Base-by-base conservation (phyloP, 2,113 vertebrate genomes). In the Benitochromis conjunctus region DNA sequence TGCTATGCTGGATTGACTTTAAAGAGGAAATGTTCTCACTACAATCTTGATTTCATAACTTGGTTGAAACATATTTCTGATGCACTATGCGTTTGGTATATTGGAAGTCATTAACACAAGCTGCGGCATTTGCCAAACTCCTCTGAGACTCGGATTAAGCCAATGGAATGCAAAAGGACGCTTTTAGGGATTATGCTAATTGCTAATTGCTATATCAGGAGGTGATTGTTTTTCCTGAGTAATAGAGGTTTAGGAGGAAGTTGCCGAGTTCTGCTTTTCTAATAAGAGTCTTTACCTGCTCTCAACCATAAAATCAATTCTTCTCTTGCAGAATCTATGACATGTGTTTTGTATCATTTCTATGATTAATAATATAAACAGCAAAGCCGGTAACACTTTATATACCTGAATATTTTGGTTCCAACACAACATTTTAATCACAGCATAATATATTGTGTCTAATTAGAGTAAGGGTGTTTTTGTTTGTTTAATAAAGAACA, bases 131-230 rank as follows among this genome's bases (percentile, higher is more conserved):
- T 91, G 84, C 83, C 82, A 88, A 92, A 90, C 55, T 93, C 93
- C 90, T 87, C 56, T 76, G 88, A 91, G 92, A 92, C 64, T 58
- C 58, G 62, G 83, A 93, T 91, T 93, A 94, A 94, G 77, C 85
- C 74, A 87, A 78, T 88, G 85, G 82, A 86, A 92, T 94, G 88
- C 80, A 92, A 91, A 95, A 87, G 69, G 64, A 56, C 38, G 84
- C 82, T 92, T 94, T 96, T 90, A 90, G 92, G 90, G 94, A 94
- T 95, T 95, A 94, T 95, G 92, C 78, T 95, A 95, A 95, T 93
- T 93, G 88, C 77, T 94, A 94, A 94, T 94, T 92, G 88, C 80
- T 88, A 80, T 92, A 94, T 92, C 84, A 90, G 85, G 76, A 91
- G 84, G 92, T 88, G 89, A 93, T 94, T 94, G 88, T 94, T 95